Evolutionary conservation across 2,888 invertebrate genomes (phyloP), one percentile per base, ranked within the genome.

Genomic region (Epistrophe grossulariae): DNA sequence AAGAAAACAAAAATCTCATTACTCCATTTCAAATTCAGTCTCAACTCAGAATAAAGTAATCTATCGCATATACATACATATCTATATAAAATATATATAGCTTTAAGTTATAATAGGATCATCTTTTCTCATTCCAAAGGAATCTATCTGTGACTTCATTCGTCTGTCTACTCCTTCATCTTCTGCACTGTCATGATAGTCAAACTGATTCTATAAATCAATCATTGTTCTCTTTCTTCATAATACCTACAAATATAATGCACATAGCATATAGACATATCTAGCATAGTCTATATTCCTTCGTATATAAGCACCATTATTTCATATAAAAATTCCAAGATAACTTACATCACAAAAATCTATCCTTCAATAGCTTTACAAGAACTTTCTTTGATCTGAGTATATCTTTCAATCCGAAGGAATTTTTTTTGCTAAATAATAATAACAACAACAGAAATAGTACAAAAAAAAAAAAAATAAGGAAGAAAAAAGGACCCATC

Each of bases 301-400:
- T 57, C 40, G 28, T 28, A 48, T 31, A n/a, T 24, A 24, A 24
- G 24, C 24, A 45, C 45, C 52, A 66, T 45, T 79, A 71, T 83
- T 82, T 78, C 70, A 71, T 71, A 77, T 76, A 66, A 74, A 81
- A 82, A 73, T 78, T 79, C 82, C 82, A 70, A 83, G 82, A 87
- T 87, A 82, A 87, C 83, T 83, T 76, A 72, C 71, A 79, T 87
- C 79, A 38, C 68, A 83, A 83, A 62, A 83, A 83, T 83, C 76
- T 73, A 71, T 87, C 79, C 73, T 83, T 79, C 83, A 83, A 87
- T 87, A 82, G 87, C 71, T 83, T 87, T 87, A 83, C 87, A 87
- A 87, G 74, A 68, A 68, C 17, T 68, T 80, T 73, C 85, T 79
- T 85, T 85, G 81, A 85, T 85, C 85, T 81, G 77, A 79, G 31